phyloP scores from a whole-genome alignment of 2,113 vertebrate genomes.

The Pantherophis guttatus region DNA sequence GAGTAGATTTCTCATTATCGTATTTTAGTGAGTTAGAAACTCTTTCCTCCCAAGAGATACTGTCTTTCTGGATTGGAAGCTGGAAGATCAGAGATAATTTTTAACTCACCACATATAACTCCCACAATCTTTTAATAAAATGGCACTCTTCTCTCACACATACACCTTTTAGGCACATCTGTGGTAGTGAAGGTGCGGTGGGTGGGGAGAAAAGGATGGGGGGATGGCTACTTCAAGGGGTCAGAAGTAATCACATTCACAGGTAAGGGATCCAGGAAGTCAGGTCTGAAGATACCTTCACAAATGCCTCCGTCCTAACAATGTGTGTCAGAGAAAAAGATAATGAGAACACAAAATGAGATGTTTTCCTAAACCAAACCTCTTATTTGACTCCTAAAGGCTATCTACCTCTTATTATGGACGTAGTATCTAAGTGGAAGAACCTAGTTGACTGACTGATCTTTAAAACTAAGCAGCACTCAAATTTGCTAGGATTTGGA shows the following conservation, averaged over 20 bases:
- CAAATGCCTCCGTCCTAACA: background rate
- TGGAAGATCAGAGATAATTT: background rate
- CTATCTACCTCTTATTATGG: background rate
- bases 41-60: background rate
- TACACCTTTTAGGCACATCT: background rate
- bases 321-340: background rate
- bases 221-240: background rate
- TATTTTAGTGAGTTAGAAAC: background rate
- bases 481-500: background rate
- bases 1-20: background rate
- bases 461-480: background rate
- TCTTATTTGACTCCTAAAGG: background rate
- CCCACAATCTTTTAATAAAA: background rate
- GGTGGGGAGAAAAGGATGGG: background rate
- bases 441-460: background rate
- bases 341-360: slow-evolving; percentile 9
- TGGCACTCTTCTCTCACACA: background rate
- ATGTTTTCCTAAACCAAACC: slow-evolving; percentile 30
- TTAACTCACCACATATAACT: background rate
- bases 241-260: background rate
- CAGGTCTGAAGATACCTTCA: background rate
- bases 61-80: background rate
- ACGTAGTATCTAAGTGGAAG: background rate
- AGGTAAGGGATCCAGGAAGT: background rate
- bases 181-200: background rate